Percentiles rank a stretch among this genome's conserved stretches.
Conservation (phyloP, 2,797 vertebrate species). For the Schizopygopsis pylzovi region DNA sequence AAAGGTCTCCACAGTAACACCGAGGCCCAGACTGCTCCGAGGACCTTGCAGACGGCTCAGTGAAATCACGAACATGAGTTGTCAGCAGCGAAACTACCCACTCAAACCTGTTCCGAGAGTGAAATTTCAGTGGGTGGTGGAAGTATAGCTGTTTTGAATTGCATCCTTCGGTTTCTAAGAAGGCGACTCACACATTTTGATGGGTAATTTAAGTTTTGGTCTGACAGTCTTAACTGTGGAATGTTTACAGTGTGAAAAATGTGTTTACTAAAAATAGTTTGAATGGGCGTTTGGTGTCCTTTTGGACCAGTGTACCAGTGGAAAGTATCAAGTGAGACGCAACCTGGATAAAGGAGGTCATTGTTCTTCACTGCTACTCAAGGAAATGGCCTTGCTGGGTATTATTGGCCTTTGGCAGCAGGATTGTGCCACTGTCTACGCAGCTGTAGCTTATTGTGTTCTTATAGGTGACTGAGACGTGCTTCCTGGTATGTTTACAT, state of each 20-base stretch:
- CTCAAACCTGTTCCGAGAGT: constrained; percentile 26
- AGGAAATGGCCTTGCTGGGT: constrained; percentile 69
- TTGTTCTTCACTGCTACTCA: constrained; percentile 77
- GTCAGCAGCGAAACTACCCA: constrained; percentile 11
- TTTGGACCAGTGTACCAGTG: constrained; percentile 29
- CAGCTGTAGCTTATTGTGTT: constrained; percentile 57
- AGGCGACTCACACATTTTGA: neutral
- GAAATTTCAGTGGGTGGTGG: constrained; percentile 25
- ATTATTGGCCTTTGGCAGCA: constrained; percentile 64
- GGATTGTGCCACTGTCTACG: constrained; percentile 60
- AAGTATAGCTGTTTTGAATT: neutral
- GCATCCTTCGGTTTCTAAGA: constrained; percentile 7
- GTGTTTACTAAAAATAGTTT: neutral
- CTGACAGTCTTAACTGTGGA: neutral
- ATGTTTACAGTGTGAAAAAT: constrained; percentile 6
- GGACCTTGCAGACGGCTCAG: neutral
- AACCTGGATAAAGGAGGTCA: constrained; percentile 71
- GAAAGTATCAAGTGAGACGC: constrained; percentile 60
- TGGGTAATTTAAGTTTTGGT: neutral
- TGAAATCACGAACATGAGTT: constrained; percentile 27
- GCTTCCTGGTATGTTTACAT: constrained; percentile 50
- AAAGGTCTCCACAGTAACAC: constrained; percentile 61
- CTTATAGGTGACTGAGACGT: constrained; percentile 21
- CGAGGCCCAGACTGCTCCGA: constrained; percentile 53
- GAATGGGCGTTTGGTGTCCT: constrained; percentile 2